Conservation (phyloP, 2,797 vertebrate genomes). For the Chromobotia macracanthus region DNA sequence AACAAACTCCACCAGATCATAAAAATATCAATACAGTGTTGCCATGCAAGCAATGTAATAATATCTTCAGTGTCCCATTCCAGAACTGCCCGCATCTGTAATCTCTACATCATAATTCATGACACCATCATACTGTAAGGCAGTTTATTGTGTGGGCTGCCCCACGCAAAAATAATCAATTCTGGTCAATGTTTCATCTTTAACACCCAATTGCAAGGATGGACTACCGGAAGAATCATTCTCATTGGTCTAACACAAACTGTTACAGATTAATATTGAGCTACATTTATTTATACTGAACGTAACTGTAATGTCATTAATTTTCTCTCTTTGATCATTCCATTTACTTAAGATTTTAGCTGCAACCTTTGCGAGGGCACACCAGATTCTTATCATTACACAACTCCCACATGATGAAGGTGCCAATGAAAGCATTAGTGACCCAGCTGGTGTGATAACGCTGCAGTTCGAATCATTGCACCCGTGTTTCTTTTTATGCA, state of each 20-base stretch:
- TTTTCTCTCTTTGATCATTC: not conserved
- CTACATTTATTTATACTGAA: too few relatives aligned
- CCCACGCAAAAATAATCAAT: not conserved
- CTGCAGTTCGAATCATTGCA: constrained; percentile 30
- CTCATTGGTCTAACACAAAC: constrained; percentile 1
- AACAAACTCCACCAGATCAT: constrained; percentile 8
- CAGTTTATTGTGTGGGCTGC: not conserved
- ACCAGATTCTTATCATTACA: constrained; percentile 24
- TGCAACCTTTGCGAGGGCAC: constrained; percentile 17
- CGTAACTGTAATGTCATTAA: constrained; percentile 2
- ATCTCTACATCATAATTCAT: constrained; percentile 5
- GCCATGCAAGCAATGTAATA: not conserved
- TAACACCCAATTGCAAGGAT: not conserved
- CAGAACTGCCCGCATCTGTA: constrained; percentile 26
- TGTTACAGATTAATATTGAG: not conserved
- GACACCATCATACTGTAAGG: not conserved
- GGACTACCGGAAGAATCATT: not conserved
- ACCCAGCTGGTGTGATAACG: constrained; percentile 43
- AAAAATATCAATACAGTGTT: constrained; percentile 19
- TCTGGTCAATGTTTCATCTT: not conserved
- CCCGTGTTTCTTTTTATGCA: constrained; percentile 36
- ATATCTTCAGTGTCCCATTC: constrained; percentile 18
- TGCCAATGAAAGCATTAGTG: constrained; percentile 43
- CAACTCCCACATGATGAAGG: constrained; percentile 31
- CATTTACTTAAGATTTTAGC: constrained; percentile 24